phyloP scores from a whole-genome alignment of 2,113 vertebrate genomes.

The Pardalotus punctatus region DNA sequence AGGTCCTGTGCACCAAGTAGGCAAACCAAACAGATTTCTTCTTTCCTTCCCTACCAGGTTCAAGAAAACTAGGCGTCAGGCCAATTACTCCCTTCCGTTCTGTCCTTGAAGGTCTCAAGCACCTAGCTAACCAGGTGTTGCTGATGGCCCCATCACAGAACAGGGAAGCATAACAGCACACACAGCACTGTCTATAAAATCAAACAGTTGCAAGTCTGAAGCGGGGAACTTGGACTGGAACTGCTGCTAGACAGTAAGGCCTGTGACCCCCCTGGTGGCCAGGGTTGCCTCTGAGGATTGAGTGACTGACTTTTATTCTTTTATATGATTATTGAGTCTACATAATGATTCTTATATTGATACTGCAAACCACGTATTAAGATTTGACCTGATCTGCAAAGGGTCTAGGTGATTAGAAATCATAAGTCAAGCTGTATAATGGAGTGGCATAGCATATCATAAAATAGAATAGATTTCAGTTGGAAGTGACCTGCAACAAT shows the following conservation, averaged over 20 bases:
- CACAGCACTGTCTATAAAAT: neutral
- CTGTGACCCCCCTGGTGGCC: neutral
- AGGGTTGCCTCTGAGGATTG: neutral
- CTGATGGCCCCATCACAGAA: too few species aligned
- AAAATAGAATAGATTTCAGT: too few species aligned
- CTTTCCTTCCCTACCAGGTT: too few species aligned
- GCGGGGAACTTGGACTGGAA: neutral
- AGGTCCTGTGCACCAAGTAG: too few species aligned
- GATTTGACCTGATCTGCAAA: neutral
- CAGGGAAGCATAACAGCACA: neutral
- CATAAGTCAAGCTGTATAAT: neutral
- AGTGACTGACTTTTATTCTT: neutral
- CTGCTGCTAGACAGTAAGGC: neutral
- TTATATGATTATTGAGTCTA: neutral
- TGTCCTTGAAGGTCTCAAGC: too few species aligned
- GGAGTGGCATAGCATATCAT: neutral
- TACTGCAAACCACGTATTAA: neutral
- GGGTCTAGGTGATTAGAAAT: neutral
- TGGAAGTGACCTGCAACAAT: too few species aligned
- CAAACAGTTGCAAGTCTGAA: neutral
- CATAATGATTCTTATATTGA: neutral
- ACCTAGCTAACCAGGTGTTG: too few species aligned
- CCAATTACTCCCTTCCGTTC: too few species aligned
- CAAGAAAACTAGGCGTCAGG: too few species aligned
- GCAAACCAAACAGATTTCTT: too few species aligned